Evolutionary conservation across 2,888 invertebrate genomes (phyloP).

Genomic region (Xylota sylvarum): DNA sequence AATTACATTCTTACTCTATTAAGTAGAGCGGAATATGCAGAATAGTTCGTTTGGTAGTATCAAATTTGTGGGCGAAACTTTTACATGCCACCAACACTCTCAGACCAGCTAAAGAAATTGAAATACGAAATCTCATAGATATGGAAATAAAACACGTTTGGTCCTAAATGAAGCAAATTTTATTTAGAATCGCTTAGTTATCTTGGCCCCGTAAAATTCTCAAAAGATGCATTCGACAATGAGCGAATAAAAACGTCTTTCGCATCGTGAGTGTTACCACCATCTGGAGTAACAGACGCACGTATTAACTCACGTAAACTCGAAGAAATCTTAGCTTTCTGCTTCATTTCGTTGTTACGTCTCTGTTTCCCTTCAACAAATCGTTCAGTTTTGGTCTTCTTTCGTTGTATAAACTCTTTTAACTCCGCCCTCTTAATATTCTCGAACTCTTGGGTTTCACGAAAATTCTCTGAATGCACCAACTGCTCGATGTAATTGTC

Average conservation of each 20-base stretch:
- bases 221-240: constrained; percentile 55
- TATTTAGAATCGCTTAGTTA: constrained; percentile 21
- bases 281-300: constrained; percentile 83
- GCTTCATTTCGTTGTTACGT: constrained; percentile 81
- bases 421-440: constrained; percentile 81
- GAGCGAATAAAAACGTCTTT: constrained; percentile 56
- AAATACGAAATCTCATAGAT: too few species aligned
- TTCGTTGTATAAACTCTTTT: constrained; percentile 81
- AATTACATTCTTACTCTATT: too few species aligned
- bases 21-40: too few species aligned
- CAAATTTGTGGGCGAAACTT: too few species aligned
- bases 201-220: constrained; percentile 33
- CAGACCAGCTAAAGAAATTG: too few species aligned
- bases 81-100: too few species aligned
- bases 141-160: not conserved
- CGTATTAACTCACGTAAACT: constrained; percentile 84
- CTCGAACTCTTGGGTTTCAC: constrained; percentile 81
- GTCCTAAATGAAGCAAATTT: not conserved
- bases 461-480: constrained; percentile 83
- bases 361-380: constrained; percentile 82
- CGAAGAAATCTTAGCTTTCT: constrained; percentile 83
- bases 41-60: too few species aligned
- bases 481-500: constrained; percentile 83
- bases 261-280: constrained; percentile 45
- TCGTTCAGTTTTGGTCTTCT: constrained; percentile 81